A percentile compares a stretch with the other conserved stretches of the same genome.
These are phyloP conservation scores for Aspidoscelis tigris DNA, from an alignment of 2,113 vertebrate genomes.

Conservation along the genomic window DNA sequence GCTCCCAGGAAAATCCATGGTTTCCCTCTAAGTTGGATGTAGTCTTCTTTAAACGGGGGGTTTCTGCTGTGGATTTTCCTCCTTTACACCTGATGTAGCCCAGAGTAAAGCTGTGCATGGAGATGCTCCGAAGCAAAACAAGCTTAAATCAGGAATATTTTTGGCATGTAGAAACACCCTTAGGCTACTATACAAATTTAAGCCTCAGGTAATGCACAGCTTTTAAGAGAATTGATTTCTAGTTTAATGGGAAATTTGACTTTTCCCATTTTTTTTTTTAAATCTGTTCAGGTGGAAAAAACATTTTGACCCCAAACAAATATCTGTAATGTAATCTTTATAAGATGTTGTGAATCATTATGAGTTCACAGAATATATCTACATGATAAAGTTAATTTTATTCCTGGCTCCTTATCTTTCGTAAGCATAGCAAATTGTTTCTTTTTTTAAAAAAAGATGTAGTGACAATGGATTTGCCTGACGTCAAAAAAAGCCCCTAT, in stretches of 20 bases:
- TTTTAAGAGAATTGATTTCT: constrained; percentile 20
- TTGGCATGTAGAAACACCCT: neutral
- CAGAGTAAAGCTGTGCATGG: too few species aligned
- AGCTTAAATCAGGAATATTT: constrained; percentile 12
- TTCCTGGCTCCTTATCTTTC: constrained; percentile 35
- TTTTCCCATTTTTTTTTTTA: constrained; percentile 25
- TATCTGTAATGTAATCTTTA: constrained; percentile 25
- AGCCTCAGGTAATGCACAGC: neutral
- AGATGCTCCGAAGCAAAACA: too few species aligned
- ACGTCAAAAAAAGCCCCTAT: neutral
- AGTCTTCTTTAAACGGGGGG: too few species aligned
- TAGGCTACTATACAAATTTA: constrained; percentile 15
- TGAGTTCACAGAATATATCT: neutral
- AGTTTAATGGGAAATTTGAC: neutral
- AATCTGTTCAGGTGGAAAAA: constrained; percentile 36
- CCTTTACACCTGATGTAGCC: too few species aligned
- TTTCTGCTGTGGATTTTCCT: too few species aligned
- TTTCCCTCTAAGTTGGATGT: too few species aligned
- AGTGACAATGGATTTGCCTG: constrained; percentile 9
- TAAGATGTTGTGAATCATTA: neutral
- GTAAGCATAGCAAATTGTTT: neutral
- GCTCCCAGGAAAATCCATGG: too few species aligned
- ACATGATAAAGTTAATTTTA: neutral
- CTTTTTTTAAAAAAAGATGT: neutral
- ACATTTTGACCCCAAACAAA: neutral